Percentiles rank a stretch among this genome's conserved stretches.
phyloP scores from a whole-genome alignment of 2,113 vertebrate genomes.

The Echinops telfairi region DNA sequence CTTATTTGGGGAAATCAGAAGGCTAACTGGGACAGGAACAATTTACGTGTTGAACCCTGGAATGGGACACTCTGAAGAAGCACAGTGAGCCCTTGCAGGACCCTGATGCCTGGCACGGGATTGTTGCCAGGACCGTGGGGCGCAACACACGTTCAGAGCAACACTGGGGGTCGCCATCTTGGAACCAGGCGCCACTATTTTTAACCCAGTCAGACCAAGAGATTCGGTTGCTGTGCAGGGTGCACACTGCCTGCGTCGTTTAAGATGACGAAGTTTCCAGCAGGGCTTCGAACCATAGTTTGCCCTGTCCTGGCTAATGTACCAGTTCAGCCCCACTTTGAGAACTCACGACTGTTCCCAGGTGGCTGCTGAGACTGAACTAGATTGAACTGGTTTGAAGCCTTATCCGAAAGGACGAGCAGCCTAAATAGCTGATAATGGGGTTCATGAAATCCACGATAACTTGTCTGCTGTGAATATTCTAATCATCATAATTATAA shows the following conservation, averaged over 20 bases:
- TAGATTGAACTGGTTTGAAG: not conserved
- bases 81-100: not conserved
- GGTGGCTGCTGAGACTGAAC: not conserved
- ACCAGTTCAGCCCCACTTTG: not conserved
- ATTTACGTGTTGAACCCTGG: not conserved
- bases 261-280: not conserved
- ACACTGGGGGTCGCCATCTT: too few relatives aligned
- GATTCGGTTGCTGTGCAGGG: not conserved
- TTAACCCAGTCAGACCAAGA: not conserved
- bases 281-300: not conserved
- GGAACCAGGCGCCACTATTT: too few relatives aligned
- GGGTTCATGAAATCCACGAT: not conserved
- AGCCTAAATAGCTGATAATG: constrained; percentile 5
- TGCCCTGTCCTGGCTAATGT: not conserved
- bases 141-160: not conserved
- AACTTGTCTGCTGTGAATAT: constrained; percentile 13
- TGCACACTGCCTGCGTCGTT: not conserved
- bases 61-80: not conserved
- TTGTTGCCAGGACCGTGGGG: not conserved
- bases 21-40: not conserved
- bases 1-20: not conserved
- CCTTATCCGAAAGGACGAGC: not conserved
- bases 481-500: constrained; percentile 11
- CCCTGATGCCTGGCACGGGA: not conserved
- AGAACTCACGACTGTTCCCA: not conserved